Base-by-base conservation (phyloP, 2,888 invertebrate genomes). In the Hirtodrosophila histrioides region DNA sequence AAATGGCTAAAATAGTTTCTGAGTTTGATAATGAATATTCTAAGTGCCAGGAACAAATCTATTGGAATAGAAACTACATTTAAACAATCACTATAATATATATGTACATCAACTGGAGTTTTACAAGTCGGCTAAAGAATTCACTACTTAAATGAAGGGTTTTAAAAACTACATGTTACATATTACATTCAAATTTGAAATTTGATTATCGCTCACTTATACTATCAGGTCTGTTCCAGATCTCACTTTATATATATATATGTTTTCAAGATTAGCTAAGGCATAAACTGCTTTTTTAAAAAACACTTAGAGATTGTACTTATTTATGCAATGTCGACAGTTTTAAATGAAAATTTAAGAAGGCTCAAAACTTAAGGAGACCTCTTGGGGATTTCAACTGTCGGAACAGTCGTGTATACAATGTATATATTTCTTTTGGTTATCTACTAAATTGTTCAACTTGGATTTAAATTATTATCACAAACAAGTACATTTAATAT, bases 391-490 rank as follows among this genome's bases (percentile, higher is more conserved):
- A 17, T 12, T 50, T 23, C 36, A 58, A 45, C 11, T 39, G 33
- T 24, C 36, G 45, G 11, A 43, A 43, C 17, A 45, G 10, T 17
- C n/a, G 3, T 35, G 10, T 10, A 37, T 37, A 37, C 31, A 43
- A 11, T 36, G 12, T 33, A 35, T 23, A 51, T 51, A 31, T 24
- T 49, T 12, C 8, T 29, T 41, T 29, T 17, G 37, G 50, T 48
- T 80, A 72, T 56, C 46, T 49, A 64, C 69, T 83, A 81, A 71
- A 55, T 83, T 83, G 83, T 81, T 86, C 85, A 82, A 75, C 68
- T 75, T 76, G 86, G 70, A 50, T 76, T 81, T 83, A 84, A 84
- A 65, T 67, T 84, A 88, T 79, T 84, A 84, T 84, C 84, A 84
- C 84, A 84, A 82, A 84, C 69, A 85, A 87, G 75, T 86, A 83